These are phyloP conservation scores for Halisarca cf. caerulea DNA, from an alignment of 37 sponge, comb jelly and placozoan genomes.

Conservation along the genomic window DNA sequence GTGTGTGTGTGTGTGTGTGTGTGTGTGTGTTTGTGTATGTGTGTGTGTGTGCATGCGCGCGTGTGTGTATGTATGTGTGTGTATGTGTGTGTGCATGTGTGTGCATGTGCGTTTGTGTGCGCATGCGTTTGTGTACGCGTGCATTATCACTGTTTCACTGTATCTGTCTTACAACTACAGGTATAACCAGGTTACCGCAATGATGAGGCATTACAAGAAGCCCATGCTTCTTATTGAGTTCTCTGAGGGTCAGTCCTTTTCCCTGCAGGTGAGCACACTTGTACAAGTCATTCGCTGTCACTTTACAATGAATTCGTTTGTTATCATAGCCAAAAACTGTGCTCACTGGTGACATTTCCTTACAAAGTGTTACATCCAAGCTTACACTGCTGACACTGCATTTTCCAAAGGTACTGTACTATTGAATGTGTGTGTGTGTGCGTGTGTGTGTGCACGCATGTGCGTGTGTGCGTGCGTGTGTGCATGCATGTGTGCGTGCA, in stretches of 20 bases:
- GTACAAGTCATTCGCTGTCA: too few relatives aligned
- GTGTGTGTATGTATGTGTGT: too few relatives aligned
- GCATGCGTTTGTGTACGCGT: too few relatives aligned
- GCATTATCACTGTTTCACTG: too few relatives aligned
- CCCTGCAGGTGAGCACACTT: constrained; percentile 70
- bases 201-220: constrained; percentile 81
- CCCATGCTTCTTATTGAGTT: constrained; percentile 95
- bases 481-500: neutral
- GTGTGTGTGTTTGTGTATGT: too few relatives aligned
- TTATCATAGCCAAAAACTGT: constrained; percentile 32
- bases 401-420: constrained; percentile 82
- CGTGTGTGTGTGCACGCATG: too few relatives aligned
- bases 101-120: too few relatives aligned
- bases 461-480: neutral
- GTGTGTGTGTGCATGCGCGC: too few relatives aligned
- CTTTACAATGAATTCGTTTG: neutral
- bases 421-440: neutral
- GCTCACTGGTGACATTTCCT: constrained; percentile 74
- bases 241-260: constrained; percentile 78
- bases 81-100: too few relatives aligned
- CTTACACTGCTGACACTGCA: constrained; percentile 91
- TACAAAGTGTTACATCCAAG: constrained; percentile 70
- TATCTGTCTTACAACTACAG: constrained; percentile 43
- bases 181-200: constrained; percentile 87
- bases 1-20: too few relatives aligned